phyloP scores from a whole-genome alignment of 1,140 invertebrate species.

The Drosophila ambigua region DNA sequence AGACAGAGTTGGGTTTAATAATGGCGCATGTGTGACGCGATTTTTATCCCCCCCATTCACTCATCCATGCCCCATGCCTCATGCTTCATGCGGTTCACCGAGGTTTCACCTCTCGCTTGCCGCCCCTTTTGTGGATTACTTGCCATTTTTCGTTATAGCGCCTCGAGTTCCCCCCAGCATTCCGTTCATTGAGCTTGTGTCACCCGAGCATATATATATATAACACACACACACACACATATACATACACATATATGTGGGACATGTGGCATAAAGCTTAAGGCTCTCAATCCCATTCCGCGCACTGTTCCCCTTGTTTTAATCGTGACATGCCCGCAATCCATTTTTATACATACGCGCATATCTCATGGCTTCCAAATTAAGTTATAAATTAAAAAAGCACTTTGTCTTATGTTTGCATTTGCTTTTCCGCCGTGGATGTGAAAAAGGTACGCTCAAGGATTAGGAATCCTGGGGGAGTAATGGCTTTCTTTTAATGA shows the following conservation, averaged over 20 bases:
- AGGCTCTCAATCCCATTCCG: conserved; percentile 13
- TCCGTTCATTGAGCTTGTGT: conserved; percentile 48
- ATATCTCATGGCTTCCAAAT: conserved; percentile 57
- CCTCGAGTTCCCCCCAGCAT: conserved; percentile 36
- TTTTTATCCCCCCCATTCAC: conserved; percentile 41
- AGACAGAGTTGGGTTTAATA: conserved; percentile 63
- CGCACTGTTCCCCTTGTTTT: conserved; percentile 42
- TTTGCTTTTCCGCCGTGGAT: conserved; percentile 29
- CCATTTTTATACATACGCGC: conserved; percentile 37
- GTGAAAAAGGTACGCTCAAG: conserved; percentile 23
- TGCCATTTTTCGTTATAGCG: conserved; percentile 58
- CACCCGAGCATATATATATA: not conserved
- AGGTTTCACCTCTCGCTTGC: conserved; percentile 27
- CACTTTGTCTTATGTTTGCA: conserved; percentile 53
- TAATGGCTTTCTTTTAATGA: conserved; percentile 49
- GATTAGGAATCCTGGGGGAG: conserved; percentile 33
- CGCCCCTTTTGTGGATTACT: conserved; percentile 40
- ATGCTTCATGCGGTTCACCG: conserved; percentile 59
- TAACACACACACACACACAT: too few relatives aligned
- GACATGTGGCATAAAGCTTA: conserved; percentile 21
- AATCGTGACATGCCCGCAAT: conserved; percentile 57
- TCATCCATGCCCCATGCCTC: conserved; percentile 23
- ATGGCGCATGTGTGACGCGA: conserved; percentile 69
- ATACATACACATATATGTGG: too few relatives aligned
- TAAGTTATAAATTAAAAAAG: conserved; percentile 65